These are phyloP conservation scores for Oncorhynchus masou DNA, from an alignment of 2,113 vertebrate species.

Conservation along the genomic window DNA sequence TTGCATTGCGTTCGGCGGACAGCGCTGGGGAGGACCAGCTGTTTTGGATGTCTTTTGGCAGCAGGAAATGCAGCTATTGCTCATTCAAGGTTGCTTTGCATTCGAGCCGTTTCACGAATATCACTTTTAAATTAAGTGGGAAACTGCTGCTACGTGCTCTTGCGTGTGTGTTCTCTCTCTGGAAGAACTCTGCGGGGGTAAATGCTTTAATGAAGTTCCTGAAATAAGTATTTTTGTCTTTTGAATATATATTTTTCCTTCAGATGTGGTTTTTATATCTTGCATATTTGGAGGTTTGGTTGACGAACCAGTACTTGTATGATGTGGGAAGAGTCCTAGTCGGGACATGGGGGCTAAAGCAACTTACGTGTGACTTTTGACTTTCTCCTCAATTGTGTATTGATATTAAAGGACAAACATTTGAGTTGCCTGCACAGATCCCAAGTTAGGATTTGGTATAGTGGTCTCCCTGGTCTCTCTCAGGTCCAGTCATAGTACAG, in stretches of 20 bases:
- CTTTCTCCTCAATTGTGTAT: no score
- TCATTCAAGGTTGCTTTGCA: conserved; percentile 75
- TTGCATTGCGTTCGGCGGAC: conserved; percentile 71
- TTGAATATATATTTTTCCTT: background rate
- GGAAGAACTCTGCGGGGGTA: conserved; percentile 65
- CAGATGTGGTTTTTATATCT: no score
- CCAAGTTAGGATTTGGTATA: no score
- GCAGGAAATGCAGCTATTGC: conserved; percentile 68
- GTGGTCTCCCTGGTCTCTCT: no score
- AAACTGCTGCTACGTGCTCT: conserved; percentile 45
- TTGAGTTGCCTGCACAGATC: no score
- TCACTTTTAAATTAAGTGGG: conserved; percentile 71
- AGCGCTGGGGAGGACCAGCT: conserved; percentile 74
- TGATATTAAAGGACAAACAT: no score
- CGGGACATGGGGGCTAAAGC: no score
- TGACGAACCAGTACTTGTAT: background rate
- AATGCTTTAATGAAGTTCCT: conserved; percentile 71
- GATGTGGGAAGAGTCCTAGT: no score
- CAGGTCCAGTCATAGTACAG: no score
- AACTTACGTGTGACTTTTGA: no score
- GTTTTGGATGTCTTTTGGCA: conserved; percentile 76
- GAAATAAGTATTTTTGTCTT: conserved; percentile 46
- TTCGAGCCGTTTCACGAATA: conserved; percentile 43
- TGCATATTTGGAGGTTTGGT: background rate
- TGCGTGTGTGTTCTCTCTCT: conserved; percentile 51